These are phyloP conservation scores for Rhagologus leucostigma DNA, from an alignment of 2,113 vertebrate genomes.

Conservation along the genomic window DNA sequence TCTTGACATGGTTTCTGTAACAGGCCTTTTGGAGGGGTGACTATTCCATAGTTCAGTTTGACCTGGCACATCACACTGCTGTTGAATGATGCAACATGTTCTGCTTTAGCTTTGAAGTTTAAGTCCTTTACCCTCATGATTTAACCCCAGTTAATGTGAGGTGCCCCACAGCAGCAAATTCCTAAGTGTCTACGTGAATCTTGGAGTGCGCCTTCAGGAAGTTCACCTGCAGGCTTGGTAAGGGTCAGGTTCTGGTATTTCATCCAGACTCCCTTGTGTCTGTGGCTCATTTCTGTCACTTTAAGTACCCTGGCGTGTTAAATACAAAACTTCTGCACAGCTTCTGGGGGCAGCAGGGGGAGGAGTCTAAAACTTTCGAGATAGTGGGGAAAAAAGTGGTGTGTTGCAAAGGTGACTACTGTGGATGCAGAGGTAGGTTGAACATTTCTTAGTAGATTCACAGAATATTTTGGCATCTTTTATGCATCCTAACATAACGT, in stretches of 20 bases:
- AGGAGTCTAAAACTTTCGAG: neutral
- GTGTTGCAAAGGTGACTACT: neutral
- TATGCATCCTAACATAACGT: accelerated
- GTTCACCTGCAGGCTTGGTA: neutral
- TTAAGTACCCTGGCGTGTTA: neutral
- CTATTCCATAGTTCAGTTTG: neutral
- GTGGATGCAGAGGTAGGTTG: neutral
- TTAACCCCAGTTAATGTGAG: neutral
- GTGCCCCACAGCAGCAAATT: neutral
- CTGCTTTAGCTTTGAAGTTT: neutral
- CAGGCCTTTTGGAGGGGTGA: neutral
- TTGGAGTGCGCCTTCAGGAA: neutral
- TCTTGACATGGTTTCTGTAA: neutral
- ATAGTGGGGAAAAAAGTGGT: neutral
- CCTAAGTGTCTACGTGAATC: neutral
- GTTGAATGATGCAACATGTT: neutral
- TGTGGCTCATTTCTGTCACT: neutral
- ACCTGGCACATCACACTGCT: neutral
- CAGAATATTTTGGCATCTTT: neutral
- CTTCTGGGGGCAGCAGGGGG: accelerated
- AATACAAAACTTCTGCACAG: neutral
- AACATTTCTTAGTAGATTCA: neutral
- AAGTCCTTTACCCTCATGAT: neutral
- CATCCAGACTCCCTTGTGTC: neutral
- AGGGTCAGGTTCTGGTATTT: neutral